A percentile compares a stretch with the other conserved stretches of the same genome.
These are phyloP conservation scores for Actinernus sp. DNA, from an alignment of 92 coral and sea anemone species.

Conservation along the genomic window DNA sequence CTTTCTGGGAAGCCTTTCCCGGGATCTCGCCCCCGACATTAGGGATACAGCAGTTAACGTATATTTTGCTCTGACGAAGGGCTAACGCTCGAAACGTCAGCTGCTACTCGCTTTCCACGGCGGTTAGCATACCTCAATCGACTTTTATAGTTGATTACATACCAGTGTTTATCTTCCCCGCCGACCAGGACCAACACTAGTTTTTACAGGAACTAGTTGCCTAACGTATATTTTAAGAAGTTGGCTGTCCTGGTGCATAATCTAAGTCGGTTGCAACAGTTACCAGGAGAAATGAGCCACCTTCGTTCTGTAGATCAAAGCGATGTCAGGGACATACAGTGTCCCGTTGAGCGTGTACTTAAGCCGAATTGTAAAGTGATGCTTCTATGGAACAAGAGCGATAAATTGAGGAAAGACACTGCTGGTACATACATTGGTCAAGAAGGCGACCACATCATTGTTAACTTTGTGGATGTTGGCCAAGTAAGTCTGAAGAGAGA, in stretches of 20 bases:
- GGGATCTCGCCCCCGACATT: too few species aligned
- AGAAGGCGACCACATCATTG: conserved; percentile 8
- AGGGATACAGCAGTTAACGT: neutral
- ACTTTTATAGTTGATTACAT: too few species aligned
- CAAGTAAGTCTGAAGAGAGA: conserved; percentile 24
- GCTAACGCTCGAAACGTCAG: too few species aligned
- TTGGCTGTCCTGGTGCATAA: conserved; percentile 4
- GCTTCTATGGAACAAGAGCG: too few species aligned
- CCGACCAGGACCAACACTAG: too few species aligned
- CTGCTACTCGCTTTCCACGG: too few species aligned
- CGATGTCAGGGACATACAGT: neutral
- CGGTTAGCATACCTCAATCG: too few species aligned
- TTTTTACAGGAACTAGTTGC: too few species aligned
- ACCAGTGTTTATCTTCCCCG: too few species aligned
- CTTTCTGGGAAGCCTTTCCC: too few species aligned
- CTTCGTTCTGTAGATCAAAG: neutral
- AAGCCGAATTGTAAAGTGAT: conserved; percentile 33
- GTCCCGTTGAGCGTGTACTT: conserved; percentile 7
- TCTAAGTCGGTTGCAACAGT: neutral
- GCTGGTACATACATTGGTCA: conserved; percentile 16
- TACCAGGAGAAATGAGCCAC: conserved; percentile 7
- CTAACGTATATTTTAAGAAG: conserved; percentile 4
- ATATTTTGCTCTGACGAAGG: too few species aligned
- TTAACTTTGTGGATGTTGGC: conserved; percentile 35
- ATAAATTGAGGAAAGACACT: conserved; percentile 19